phyloP scores from a whole-genome alignment of 2,113 vertebrate genomes.

The Zosterops pallidus region DNA sequence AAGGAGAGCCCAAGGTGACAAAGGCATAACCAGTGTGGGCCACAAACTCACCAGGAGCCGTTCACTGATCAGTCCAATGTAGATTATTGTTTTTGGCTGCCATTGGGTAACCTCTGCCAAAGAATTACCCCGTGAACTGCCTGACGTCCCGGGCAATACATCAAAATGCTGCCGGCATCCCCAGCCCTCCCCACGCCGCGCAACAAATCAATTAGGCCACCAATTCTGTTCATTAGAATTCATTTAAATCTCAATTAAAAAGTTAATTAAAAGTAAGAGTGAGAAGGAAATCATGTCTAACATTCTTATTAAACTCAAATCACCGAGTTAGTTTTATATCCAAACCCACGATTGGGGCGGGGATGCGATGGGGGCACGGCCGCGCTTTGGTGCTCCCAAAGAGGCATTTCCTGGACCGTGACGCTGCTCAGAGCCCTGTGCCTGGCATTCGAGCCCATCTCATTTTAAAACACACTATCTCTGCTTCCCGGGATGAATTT shows the following conservation, averaged over 20 bases:
- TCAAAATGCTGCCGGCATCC: conserved; percentile 63
- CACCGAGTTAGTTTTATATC: conserved; percentile 72
- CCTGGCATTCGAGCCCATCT: neutral
- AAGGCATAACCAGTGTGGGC: neutral
- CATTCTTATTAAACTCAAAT: conserved; percentile 78
- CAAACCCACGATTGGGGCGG: conserved; percentile 50
- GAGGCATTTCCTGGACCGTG: neutral
- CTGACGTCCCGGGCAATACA: conserved; percentile 42
- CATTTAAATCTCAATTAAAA: conserved; percentile 82
- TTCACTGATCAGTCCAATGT: neutral
- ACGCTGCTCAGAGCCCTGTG: neutral
- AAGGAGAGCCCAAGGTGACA: neutral
- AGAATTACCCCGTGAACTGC: conserved; percentile 73
- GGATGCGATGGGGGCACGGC: neutral
- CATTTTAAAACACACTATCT: neutral
- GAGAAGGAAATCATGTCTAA: conserved; percentile 78
- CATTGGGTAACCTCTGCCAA: conserved; percentile 64
- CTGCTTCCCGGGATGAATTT: neutral
- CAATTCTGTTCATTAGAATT: conserved; percentile 83
- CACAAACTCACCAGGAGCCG: neutral
- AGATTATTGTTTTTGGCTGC: conserved; percentile 55
- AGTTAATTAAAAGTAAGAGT: conserved; percentile 82
- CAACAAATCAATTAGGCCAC: conserved; percentile 81
- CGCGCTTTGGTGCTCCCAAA: neutral
- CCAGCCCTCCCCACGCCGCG: conserved; percentile 62